Conservation (phyloP, 2,888 invertebrate genomes). For the Ectemnius continuus region DNA sequence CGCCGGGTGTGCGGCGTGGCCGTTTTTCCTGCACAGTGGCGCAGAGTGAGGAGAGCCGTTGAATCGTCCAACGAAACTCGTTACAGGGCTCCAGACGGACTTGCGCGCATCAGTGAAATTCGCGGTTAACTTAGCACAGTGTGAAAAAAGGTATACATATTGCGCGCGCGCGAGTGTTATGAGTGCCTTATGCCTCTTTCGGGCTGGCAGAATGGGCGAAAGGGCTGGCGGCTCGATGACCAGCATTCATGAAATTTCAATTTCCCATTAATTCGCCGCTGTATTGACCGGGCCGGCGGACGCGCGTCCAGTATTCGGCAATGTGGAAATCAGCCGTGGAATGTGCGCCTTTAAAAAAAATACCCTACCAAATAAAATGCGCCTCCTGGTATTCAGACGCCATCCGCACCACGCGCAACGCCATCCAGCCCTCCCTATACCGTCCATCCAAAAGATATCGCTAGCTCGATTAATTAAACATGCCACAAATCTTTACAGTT, state of each 20-base stretch:
- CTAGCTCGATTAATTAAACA: conserved; percentile 3
- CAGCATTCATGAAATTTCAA: conserved; percentile 28
- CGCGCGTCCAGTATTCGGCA: neutral
- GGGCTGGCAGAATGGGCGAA: neutral
- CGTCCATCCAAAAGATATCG: neutral
- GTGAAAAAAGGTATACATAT: conserved; percentile 7
- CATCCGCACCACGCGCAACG: neutral
- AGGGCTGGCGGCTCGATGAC: neutral
- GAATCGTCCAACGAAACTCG: conserved; percentile 36
- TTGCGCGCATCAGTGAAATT: conserved; percentile 13
- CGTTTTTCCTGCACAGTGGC: conserved; percentile 2
- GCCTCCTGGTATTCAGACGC: neutral
- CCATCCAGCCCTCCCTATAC: neutral
- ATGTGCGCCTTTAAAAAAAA: neutral
- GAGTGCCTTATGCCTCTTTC: conserved; percentile 1
- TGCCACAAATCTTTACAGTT: conserved; percentile 1
- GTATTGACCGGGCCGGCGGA: neutral
- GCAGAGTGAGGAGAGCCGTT: neutral
- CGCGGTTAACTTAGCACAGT: conserved; percentile 16
- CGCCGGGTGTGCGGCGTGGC: conserved; percentile 9
- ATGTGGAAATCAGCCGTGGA: conserved; percentile 1
- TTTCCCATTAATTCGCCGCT: conserved; percentile 7
- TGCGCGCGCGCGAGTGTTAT: neutral
- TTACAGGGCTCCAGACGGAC: conserved; percentile 3
- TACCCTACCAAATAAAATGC: conserved; percentile 7